Evolutionary conservation across 1,140 invertebrate genomes (phyloP).

Genomic region (Drosophila lini): DNA sequence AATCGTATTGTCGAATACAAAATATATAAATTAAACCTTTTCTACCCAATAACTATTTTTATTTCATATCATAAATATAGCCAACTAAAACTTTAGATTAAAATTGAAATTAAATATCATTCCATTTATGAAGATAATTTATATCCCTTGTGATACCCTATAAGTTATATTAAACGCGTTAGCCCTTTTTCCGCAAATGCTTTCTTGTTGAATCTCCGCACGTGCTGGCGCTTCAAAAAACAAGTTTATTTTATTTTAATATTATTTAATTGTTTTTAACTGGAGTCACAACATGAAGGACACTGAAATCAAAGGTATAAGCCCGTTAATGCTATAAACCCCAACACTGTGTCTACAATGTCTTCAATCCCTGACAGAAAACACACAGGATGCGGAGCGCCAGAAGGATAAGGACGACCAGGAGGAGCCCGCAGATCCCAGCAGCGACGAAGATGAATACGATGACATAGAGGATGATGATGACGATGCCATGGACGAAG

Average conservation of each 20-base stretch:
- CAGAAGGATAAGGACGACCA: conserved; percentile 9
- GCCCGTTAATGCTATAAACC: not conserved
- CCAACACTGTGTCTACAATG: not conserved
- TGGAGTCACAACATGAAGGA: conserved; percentile 47
- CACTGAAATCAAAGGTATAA: conserved; percentile 38
- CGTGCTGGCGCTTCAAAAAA: conserved; percentile 34
- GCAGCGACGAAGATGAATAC: conserved; percentile 64
- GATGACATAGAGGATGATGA: conserved; percentile 64
- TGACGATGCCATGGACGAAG: conserved; percentile 58
- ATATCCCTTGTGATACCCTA: not conserved
- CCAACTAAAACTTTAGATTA: not conserved
- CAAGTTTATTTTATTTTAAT: conserved; percentile 3
- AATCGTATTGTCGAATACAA: too few species aligned
- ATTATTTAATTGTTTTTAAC: not conserved
- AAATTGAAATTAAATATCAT: too few species aligned
- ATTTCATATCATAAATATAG: not conserved
- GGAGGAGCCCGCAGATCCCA: conserved; percentile 14
- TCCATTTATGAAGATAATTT: too few species aligned
- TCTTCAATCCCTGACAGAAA: not conserved
- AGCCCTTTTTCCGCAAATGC: not conserved
- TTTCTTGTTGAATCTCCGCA: conserved; percentile 20
- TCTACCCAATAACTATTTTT: too few species aligned
- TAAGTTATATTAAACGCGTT: conserved; percentile 14
- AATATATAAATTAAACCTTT: too few species aligned
- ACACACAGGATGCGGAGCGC: conserved; percentile 7